phyloP scores from a whole-genome alignment of 35 echinoderm and acorn worm genomes.

The Heliocidaris erythrogramma region DNA sequence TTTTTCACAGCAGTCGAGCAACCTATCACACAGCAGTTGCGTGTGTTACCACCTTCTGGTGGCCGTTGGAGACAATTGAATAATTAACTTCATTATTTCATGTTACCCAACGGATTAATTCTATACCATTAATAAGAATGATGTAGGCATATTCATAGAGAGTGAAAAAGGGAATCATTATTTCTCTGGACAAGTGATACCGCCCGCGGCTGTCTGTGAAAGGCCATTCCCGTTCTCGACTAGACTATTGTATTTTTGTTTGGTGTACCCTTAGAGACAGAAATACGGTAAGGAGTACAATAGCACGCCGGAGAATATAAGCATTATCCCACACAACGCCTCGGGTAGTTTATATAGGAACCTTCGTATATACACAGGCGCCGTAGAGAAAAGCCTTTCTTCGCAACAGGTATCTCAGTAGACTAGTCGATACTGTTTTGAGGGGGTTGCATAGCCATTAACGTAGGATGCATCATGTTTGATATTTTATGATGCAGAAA shows the following conservation, averaged over 20 bases:
- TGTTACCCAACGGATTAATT: too few relatives aligned
- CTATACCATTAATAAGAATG: background rate
- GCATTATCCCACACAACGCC: background rate
- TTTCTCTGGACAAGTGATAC: background rate
- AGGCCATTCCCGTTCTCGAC: background rate
- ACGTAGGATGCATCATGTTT: background rate
- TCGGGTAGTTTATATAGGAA: background rate
- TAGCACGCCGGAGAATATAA: background rate
- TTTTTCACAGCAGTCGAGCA: too few relatives aligned
- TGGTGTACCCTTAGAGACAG: background rate
- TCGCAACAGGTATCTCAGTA: background rate
- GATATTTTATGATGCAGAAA: too few relatives aligned
- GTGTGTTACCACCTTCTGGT: too few relatives aligned
- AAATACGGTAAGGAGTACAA: background rate
- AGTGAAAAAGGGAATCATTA: background rate
- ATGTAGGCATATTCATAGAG: background rate
- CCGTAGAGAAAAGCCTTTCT: background rate
- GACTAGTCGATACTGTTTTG: background rate
- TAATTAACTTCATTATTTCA: too few relatives aligned
- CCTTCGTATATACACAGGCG: background rate
- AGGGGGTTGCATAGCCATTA: background rate
- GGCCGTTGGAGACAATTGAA: too few relatives aligned
- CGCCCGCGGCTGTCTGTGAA: background rate
- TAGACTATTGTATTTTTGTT: background rate
- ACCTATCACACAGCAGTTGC: too few relatives aligned